Conservation (phyloP, 2,888 invertebrate species). For the Polydrusus tereticollis region DNA sequence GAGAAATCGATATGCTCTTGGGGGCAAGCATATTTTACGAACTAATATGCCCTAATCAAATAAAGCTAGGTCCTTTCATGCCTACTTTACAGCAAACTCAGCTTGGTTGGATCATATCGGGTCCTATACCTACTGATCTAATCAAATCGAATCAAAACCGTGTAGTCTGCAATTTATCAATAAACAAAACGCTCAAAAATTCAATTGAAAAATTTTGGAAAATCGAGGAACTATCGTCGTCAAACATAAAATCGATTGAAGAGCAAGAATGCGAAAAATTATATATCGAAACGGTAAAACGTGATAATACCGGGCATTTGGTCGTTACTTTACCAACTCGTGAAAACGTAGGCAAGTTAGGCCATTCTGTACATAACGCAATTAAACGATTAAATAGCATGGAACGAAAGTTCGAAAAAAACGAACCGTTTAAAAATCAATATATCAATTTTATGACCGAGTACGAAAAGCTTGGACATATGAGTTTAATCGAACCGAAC, state of each 20-base stretch:
- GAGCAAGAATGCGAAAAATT: conserved; percentile 33
- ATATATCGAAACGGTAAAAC: conserved; percentile 6
- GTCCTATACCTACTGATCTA: background rate
- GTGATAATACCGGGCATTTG: conserved; percentile 13
- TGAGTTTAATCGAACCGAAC: conserved; percentile 8
- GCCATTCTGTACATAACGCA: conserved; percentile 21
- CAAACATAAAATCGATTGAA: conserved; percentile 11
- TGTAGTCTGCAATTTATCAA: conserved; percentile 16
- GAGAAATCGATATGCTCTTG: background rate
- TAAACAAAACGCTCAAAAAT: conserved; percentile 13
- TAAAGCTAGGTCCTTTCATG: background rate
- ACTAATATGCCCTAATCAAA: background rate
- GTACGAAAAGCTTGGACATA: conserved; percentile 4
- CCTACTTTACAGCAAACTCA: background rate
- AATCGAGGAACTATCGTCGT: conserved; percentile 13
- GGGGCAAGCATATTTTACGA: background rate
- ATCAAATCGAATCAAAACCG: background rate
- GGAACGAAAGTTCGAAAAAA: conserved; percentile 17
- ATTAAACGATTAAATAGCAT: conserved; percentile 23
- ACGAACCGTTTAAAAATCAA: conserved; percentile 1
- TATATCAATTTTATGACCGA: conserved; percentile 5
- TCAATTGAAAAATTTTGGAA: conserved; percentile 30
- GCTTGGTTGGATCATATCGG: conserved; percentile 18
- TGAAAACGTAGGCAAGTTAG: conserved; percentile 9
- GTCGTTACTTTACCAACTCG: conserved; percentile 21